Evolutionary conservation across 2,113 vertebrate genomes (phyloP), one percentile per base, ranked within the genome.

Genomic region (Neomonachus schauinslandi): DNA sequence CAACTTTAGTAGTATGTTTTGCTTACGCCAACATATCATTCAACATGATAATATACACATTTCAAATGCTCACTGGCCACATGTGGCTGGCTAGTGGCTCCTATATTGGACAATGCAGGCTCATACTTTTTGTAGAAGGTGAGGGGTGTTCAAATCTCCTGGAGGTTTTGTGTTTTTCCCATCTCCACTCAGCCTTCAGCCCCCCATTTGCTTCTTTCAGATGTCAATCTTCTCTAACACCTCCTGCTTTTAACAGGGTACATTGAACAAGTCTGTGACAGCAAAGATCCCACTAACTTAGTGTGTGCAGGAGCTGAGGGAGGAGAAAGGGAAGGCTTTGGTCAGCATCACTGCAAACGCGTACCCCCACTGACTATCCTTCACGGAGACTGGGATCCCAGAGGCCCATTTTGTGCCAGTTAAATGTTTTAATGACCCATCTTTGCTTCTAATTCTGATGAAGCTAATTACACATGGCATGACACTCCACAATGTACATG

Each of bases 361-460:
- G 3, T 7, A 6, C 0, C 28, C 7, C 69, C 4, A 12, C 0
- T 7, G 19, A 42, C 5, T 12, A 12, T 46, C 36, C 16, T 16
- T 71, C 42, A 49, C 31, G 3, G n/a, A 15, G 12, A 36, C 14
- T 4, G 11, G 55, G 53, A 33, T 72, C 28, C 59, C 49, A 26
- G 10, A 42, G 46, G 1, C n/a, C 55, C n/a, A 12, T 16, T 63
- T 22, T 36, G 24, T 49, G 71, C 21, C 42, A 87, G 39, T 49
- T 33, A 77, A 53, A 53, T 7, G 3, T 63, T 46, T 53, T 51
- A 81, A 9, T 2, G 39, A 72, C 53, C 36, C 4, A 61, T 46
- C 12, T 69, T 9, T 9, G 16, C 16, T 82, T n/a, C 65, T 46
- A 39, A 39, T 51, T 76, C 57, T 71, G 59, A 76, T 6, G 80